Conservation (phyloP, 2,797 vertebrate species). For the Lemur catta region DNA sequence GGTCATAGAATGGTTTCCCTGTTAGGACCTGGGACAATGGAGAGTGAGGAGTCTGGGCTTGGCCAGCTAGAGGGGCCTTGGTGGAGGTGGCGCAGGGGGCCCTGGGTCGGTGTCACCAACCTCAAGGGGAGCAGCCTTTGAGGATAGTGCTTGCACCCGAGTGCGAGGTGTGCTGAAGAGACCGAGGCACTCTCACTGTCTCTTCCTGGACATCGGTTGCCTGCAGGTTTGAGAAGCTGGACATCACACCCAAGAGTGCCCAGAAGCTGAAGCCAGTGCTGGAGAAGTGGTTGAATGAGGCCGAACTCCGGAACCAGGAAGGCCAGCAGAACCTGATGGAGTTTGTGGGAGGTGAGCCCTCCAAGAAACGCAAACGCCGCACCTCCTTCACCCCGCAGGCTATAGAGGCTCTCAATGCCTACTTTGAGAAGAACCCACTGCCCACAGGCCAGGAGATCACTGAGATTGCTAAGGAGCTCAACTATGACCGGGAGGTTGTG, state of each 20-base stretch:
- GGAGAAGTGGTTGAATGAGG: constrained; percentile 97
- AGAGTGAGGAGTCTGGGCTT: background rate
- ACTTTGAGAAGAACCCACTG: constrained; percentile 97
- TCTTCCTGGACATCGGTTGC: background rate
- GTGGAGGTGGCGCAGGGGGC: background rate
- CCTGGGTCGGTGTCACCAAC: background rate
- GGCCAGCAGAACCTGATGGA: constrained; percentile 98
- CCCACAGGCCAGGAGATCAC: constrained; percentile 98
- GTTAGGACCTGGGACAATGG: background rate
- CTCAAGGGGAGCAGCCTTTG: background rate
- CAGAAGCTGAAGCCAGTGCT: constrained; percentile 98
- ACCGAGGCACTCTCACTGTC: background rate
- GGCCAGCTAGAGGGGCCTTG: background rate
- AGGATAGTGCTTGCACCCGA: fast-evolving
- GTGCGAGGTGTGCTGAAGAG: background rate
- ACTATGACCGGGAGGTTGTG: constrained; percentile 97
- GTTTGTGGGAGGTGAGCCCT: constrained; percentile 96
- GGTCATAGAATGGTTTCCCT: background rate
- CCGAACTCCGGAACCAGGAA: constrained; percentile 96
- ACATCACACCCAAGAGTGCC: constrained; percentile 98
- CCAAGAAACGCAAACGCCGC: constrained; percentile 96
- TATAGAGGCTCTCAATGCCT: constrained; percentile 97
- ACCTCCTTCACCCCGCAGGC: constrained; percentile 98
- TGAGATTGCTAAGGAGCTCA: constrained; percentile 96
- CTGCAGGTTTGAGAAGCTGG: constrained; percentile 96